Evolutionary conservation across 2,113 vertebrate genomes (phyloP).

Genomic region (Rhipidura dahli): DNA sequence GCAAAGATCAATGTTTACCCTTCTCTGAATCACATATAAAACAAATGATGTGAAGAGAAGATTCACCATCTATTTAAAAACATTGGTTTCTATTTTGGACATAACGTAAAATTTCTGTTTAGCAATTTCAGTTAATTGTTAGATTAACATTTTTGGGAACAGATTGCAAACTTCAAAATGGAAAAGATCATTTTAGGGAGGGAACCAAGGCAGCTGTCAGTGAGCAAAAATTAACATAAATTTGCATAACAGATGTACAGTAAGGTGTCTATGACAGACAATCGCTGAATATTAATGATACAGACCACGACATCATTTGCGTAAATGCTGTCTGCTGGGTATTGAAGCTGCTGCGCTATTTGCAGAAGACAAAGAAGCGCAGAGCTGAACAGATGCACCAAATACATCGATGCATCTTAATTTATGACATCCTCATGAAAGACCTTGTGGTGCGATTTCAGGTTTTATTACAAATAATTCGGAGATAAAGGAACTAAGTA

Average conservation of each 20-base stretch:
- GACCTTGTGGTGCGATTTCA: slow-evolving; percentile 78
- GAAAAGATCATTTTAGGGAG: slow-evolving; percentile 82
- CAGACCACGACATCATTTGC: slow-evolving; percentile 81
- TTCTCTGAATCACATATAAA: slow-evolving; percentile 67
- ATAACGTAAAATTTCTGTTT: slow-evolving; percentile 81
- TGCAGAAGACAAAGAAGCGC: slow-evolving; percentile 79
- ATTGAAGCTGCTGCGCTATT: slow-evolving; percentile 79
- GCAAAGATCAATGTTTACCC: slow-evolving; percentile 72
- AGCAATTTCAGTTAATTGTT: slow-evolving; percentile 85
- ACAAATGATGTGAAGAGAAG: slow-evolving; percentile 73
- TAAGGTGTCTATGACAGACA: slow-evolving; percentile 88
- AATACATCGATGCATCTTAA: slow-evolving; percentile 79
- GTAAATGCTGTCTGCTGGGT: slow-evolving; percentile 83
- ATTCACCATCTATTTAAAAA: slow-evolving; percentile 78
- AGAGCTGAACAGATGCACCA: slow-evolving; percentile 79
- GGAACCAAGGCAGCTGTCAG: slow-evolving; percentile 84
- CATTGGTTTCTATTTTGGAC: slow-evolving; percentile 78
- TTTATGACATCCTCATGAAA: slow-evolving; percentile 80
- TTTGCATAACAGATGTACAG: slow-evolving; percentile 91
- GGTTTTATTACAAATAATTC: slow-evolving; percentile 83
- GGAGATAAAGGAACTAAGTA: slow-evolving; percentile 75
- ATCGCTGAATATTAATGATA: slow-evolving; percentile 87
- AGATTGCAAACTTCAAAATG: slow-evolving; percentile 88
- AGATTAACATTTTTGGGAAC: slow-evolving; percentile 84
- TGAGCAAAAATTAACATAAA: slow-evolving; percentile 82